Percentiles rank a stretch among this genome's conserved stretches.
These are phyloP conservation scores for Brachypodius melanocephalos DNA, from an alignment of 2,113 vertebrate species.

Conservation along the genomic window DNA sequence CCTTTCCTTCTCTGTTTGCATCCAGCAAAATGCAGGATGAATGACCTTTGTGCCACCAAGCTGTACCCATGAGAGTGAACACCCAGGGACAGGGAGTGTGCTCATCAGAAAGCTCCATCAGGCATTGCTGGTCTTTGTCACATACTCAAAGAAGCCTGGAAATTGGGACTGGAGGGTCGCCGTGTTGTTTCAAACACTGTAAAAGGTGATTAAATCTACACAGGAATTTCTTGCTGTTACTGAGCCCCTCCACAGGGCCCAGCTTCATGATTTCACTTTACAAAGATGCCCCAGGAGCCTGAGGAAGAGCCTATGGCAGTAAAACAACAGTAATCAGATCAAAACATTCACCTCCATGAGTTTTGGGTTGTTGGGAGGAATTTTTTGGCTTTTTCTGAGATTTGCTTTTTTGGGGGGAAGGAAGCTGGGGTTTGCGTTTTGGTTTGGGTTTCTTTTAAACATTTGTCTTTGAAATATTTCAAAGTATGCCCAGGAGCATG, in stretches of 20 bases:
- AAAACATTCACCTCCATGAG: rapidly evolving
- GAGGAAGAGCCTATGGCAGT: background rate
- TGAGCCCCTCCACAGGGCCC: background rate
- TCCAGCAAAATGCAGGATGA: background rate
- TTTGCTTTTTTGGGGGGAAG: background rate
- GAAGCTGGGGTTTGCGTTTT: rapidly evolving
- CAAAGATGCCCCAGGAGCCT: background rate
- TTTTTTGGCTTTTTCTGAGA: background rate
- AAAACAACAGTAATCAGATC: background rate
- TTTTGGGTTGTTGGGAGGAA: background rate
- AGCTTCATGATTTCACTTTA: background rate
- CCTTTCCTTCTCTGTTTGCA: background rate
- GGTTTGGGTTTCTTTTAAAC: background rate
- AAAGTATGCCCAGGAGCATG: background rate
- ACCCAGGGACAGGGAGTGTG: background rate
- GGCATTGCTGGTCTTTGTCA: background rate
- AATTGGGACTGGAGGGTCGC: background rate
- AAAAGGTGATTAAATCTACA: background rate
- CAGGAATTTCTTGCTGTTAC: background rate
- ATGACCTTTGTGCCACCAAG: background rate
- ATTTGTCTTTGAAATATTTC: background rate
- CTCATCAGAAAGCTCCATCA: background rate
- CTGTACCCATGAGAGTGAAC: background rate
- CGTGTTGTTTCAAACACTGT: background rate
- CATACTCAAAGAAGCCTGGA: background rate